Base-by-base conservation (phyloP, 2,888 invertebrate genomes). In the Embidobia sp. region DNA sequence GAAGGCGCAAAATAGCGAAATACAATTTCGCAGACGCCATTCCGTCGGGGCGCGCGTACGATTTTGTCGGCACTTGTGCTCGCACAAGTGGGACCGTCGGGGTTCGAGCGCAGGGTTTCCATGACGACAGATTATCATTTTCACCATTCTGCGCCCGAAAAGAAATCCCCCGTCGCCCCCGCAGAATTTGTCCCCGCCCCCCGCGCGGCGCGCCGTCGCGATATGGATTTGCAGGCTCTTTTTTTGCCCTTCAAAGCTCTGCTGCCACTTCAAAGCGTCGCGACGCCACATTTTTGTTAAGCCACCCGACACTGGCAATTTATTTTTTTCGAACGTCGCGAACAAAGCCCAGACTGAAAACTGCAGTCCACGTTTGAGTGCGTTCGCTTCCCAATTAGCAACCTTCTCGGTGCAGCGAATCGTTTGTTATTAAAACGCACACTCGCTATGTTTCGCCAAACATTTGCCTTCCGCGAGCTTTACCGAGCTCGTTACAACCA, bases 271-370 rank as follows among this genome's bases (percentile, higher is more conserved):
- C 83, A 86, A 80, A 82, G 70, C 85, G 87, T 80, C 86, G 85
- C 86, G 87, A 85, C 87, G 85, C 85, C 86, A 82, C 85, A 87
- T 85, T 85, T 86, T 86, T 78, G 79, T 81, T 81, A 55, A 75
- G 69, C 69, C 63, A 69, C 51, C 76, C 76, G 76, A 64, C 76
- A 70, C 76, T 70, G 64, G 64, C 70, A 72, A 70, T 72, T 77
- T 66, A 72, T 69, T 76, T 76, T 69, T 74, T 75, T 72, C 69
- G 55, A 63, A 73, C 64, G 51, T 73, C 26, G 29, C 63, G 37
- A 73, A 66, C 73, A 73, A 73, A 77, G 69, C 73, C 33, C 44
- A 57, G 66, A 55, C 48, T 73, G 69, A 51, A n/a, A 67, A 63
- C 64, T 46, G 70, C 66, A 61, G 61, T 66, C 77, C 67, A 69